Base-by-base conservation (phyloP, 1,140 invertebrate species). In the Polyergus mexicanus region DNA sequence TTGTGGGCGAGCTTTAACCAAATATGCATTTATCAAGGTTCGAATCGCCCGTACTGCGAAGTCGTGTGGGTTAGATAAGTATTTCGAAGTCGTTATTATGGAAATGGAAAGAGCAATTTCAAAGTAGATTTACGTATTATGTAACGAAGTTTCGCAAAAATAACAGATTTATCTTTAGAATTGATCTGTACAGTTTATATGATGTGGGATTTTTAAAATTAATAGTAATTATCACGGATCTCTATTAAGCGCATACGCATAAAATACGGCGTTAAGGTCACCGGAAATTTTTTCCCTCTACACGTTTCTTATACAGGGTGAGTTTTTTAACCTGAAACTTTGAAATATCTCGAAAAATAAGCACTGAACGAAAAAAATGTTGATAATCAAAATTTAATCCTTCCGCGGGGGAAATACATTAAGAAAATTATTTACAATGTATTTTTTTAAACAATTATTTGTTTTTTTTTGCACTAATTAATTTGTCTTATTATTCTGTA, bases 11-110 rank as follows among this genome's bases (percentile, higher is more conserved):
- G 68, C 63, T 66, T 77, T 88, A 72, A 91, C 92, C 92, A 93
- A 93, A 93, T 92, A 93, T 89, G 83, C 66, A 77, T 32, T 41
- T 81, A 62, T 88, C 91, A 93, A 93, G 91, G 91, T 91, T 72
- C 22, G 47, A 22, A 58, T 60, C 44, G 38, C 22, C 35, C 76
- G 41, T 47, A 38, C n/a, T 38, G 5, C 75, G 8, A 47, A 38
- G 10, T 19, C 41, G 4, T 25, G 66, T 38, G 11, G 62, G 32
- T 66, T 44, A 35, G 13, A 65, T 44, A 16, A 19, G 25, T 2
- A 38, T 78, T 66, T 60, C 16, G 35, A 80, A 58, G 3, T n/a
- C 41, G 3, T 32, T 68, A 8, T 22, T 22, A 47, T 28, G n/a
- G 44, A 83, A 47, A 54, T 41, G 28, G 19, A 35, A 44, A 58